These are phyloP conservation scores for Heliconius aoede DNA, from an alignment of 2,888 invertebrate species.

Conservation along the genomic window DNA sequence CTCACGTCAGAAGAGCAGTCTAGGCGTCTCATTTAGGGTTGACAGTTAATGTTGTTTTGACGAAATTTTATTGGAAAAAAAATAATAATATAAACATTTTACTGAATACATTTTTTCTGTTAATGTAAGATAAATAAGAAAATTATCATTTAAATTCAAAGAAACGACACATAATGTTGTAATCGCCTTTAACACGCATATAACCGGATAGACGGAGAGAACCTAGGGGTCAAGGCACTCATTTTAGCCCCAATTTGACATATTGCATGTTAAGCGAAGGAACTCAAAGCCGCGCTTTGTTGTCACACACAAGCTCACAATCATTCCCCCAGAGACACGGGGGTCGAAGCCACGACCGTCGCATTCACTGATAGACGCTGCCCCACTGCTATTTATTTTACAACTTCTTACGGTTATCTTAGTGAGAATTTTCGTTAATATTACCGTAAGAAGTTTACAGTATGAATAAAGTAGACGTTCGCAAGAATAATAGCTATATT, in stretches of 20 bases:
- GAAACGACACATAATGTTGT: no score
- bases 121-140: no score
- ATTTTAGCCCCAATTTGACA: neutral
- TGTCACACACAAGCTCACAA: neutral
- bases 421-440: neutral
- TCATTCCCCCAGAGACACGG: neutral
- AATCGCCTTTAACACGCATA: no score
- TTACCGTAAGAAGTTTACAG: no score
- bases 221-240: neutral
- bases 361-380: neutral
- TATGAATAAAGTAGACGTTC: neutral
- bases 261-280: neutral
- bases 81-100: no score
- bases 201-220: neutral
- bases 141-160: no score
- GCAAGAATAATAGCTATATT: neutral
- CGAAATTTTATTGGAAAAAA: no score
- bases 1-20: slow-evolving; percentile 47
- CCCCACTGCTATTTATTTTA: no score
- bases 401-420: neutral
- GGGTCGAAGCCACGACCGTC: neutral
- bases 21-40: slow-evolving; percentile 30
- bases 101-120: no score
- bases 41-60: neutral
- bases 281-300: neutral